Evolutionary conservation across 2,113 vertebrate species (phyloP).

Genomic region (Cololabis saira): DNA sequence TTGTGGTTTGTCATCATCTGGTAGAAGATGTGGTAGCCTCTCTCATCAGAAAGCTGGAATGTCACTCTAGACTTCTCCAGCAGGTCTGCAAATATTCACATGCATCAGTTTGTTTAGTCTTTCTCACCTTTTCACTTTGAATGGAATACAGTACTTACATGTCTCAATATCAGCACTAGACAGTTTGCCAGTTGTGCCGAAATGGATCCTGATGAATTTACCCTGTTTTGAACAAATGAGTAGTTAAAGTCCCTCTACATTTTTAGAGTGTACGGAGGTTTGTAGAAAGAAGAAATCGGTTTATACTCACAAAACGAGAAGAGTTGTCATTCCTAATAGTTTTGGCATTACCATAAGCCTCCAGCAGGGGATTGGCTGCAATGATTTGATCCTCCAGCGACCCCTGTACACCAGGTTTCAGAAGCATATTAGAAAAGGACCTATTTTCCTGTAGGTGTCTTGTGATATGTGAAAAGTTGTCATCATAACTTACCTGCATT

Average conservation of each 20-base stretch:
- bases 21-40: constrained; percentile 84
- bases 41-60: constrained; percentile 80
- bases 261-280: background rate
- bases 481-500: constrained; percentile 81
- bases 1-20: constrained; percentile 81
- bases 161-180: constrained; percentile 96
- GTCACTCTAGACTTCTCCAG: constrained; percentile 76
- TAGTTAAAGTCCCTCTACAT: background rate
- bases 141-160: constrained; percentile 81
- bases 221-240: constrained; percentile 65
- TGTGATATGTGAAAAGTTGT: background rate
- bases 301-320: constrained; percentile 1
- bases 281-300: background rate
- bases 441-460: background rate
- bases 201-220: constrained; percentile 95
- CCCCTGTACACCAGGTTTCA: constrained; percentile 63
- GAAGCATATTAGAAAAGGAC: constrained; percentile 68
- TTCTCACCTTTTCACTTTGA: background rate
- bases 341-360: constrained; percentile 4
- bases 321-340: constrained; percentile 1
- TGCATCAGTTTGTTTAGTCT: background rate
- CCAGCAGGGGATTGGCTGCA: background rate
- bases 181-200: constrained; percentile 88
- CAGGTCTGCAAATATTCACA: constrained; percentile 62
- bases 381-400: constrained; percentile 2